These are phyloP conservation scores for Drosophila repleta DNA, from an alignment of 1,140 invertebrate genomes.

Conservation along the genomic window DNA sequence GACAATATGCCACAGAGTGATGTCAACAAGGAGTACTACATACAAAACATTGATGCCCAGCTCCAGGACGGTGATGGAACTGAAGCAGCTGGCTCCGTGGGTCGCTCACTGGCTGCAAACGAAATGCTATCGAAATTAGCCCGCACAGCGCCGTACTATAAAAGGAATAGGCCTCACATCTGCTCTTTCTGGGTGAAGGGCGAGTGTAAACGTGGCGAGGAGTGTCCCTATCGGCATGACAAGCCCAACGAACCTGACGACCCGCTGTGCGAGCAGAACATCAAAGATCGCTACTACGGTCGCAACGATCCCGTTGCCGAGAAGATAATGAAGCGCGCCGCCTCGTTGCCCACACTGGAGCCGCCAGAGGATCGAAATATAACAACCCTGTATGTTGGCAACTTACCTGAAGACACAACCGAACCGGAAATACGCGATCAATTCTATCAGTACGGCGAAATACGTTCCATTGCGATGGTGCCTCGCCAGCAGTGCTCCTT, in stretches of 20 bases:
- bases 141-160: slow-evolving; percentile 99
- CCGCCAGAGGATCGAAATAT: slow-evolving; percentile 98
- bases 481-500: slow-evolving; percentile 98
- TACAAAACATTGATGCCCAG: slow-evolving; percentile 94
- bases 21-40: slow-evolving; percentile 99
- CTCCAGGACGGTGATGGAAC: slow-evolving; percentile 87
- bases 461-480: slow-evolving; percentile 95
- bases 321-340: slow-evolving; percentile 96
- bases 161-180: slow-evolving; percentile 98
- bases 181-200: slow-evolving; percentile 99
- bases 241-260: slow-evolving; percentile 99
- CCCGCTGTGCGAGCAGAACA: slow-evolving; percentile 99
- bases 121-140: slow-evolving; percentile 98
- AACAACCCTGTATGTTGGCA: slow-evolving; percentile 98
- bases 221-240: slow-evolving; percentile 99
- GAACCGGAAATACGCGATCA: slow-evolving; percentile 92
- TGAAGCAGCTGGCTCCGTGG: slow-evolving; percentile 87
- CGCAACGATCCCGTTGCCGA: slow-evolving; percentile 99
- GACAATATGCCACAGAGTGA: slow-evolving; percentile 98
- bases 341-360: slow-evolving; percentile 96
- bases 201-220: slow-evolving; percentile 99
- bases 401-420: slow-evolving; percentile 93
- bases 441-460: slow-evolving; percentile 99
- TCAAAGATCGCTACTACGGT: slow-evolving; percentile 99
- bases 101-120: slow-evolving; percentile 91